phyloP scores from a whole-genome alignment of 2,888 invertebrate species.

The Galerucella calmariensis region DNA sequence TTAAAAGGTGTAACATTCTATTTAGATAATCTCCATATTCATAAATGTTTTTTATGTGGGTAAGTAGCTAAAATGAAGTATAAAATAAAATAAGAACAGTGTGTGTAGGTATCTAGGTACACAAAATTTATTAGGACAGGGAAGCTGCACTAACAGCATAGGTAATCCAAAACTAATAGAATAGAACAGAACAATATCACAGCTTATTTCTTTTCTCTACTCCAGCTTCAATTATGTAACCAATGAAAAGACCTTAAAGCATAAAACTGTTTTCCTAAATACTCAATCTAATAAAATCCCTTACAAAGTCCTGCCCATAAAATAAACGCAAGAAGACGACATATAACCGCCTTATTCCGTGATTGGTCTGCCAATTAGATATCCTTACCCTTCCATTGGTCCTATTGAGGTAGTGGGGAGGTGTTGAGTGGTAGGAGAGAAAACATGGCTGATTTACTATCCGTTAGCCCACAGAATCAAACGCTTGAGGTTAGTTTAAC shows the following conservation, averaged over 20 bases:
- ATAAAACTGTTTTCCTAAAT: conserved; percentile 65
- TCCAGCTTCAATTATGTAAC: conserved; percentile 57
- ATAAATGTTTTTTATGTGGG: conserved; percentile 16
- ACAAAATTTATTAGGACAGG: conserved; percentile 46
- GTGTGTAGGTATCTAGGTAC: conserved; percentile 25
- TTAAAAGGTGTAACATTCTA: not conserved
- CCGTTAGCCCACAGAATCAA: conserved; percentile 49
- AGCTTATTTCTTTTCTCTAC: conserved; percentile 49
- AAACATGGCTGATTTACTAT: conserved; percentile 66
- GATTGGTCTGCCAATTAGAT: conserved; percentile 61
- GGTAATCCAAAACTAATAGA: conserved; percentile 52
- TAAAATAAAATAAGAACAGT: conserved; percentile 23
- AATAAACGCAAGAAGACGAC: conserved; percentile 61
- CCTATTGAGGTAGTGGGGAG: conserved; percentile 47
- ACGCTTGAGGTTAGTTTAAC: conserved; percentile 60
- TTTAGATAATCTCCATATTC: conserved; percentile 24
- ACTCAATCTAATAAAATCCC: conserved; percentile 65
- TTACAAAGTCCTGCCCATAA: conserved; percentile 63
- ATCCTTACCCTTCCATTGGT: conserved; percentile 55
- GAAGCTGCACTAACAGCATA: conserved; percentile 45
- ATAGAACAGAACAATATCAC: conserved; percentile 54
- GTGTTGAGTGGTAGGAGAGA: conserved; percentile 53
- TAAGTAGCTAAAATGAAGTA: conserved; percentile 4
- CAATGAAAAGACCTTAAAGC: conserved; percentile 60
- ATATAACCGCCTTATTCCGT: conserved; percentile 57